Conservation (phyloP, 1,140 invertebrate species). For the Drosophila insularis region DNA sequence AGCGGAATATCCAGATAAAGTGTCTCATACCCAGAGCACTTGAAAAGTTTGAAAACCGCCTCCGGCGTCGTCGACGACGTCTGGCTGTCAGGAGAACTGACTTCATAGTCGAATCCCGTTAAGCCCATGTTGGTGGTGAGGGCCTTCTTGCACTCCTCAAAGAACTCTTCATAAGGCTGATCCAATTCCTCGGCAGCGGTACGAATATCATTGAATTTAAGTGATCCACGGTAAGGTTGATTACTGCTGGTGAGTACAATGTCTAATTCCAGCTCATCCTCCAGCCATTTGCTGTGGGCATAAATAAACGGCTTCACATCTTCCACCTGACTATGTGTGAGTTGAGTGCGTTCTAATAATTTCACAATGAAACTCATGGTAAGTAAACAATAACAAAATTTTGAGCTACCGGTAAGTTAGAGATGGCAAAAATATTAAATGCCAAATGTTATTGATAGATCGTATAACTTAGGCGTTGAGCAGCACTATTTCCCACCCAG, state of each 20-base stretch:
- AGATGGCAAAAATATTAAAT: too few relatives aligned
- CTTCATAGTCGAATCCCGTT: constrained; percentile 54
- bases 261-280: constrained; percentile 50
- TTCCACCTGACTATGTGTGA: constrained; percentile 50
- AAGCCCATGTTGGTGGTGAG: constrained; percentile 56
- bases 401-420: neutral
- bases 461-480: too few relatives aligned
- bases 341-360: constrained; percentile 49
- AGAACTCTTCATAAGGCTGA: constrained; percentile 34
- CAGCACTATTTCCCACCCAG: too few relatives aligned
- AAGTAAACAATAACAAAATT: neutral
- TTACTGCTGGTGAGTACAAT: constrained; percentile 39
- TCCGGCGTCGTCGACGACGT: constrained; percentile 23
- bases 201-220: constrained; percentile 50
- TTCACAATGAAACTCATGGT: constrained; percentile 37
- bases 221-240: constrained; percentile 31
- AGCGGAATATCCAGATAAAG: constrained; percentile 52
- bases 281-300: constrained; percentile 46
- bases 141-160: constrained; percentile 51
- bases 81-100: constrained; percentile 16
- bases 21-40: constrained; percentile 60
- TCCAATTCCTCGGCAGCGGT: constrained; percentile 48
- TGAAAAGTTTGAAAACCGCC: constrained; percentile 49
- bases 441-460: too few relatives aligned
- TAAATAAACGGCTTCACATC: constrained; percentile 66